Percentiles rank a stretch among this genome's conserved stretches.
phyloP scores from a whole-genome alignment of 1,140 invertebrate genomes.

The Rhyacophila brunnea region DNA sequence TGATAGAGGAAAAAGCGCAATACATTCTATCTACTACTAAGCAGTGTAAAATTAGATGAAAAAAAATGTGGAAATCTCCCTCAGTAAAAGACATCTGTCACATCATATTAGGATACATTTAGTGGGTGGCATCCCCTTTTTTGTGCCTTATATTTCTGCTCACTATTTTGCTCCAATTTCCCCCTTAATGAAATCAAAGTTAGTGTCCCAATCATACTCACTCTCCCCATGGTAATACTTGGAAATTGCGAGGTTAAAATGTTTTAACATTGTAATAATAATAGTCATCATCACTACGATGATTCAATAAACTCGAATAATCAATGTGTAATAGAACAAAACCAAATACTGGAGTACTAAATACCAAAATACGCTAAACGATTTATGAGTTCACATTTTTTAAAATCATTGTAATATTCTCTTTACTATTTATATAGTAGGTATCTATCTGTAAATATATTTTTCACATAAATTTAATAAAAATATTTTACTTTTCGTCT shows the following conservation, averaged over 20 bases:
- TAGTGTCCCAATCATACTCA: conserved; percentile 15
- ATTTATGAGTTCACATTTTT: no score
- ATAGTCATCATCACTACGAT: neutral
- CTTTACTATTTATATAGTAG: no score
- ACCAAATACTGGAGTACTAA: no score
- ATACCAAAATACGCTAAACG: no score
- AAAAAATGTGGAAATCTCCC: conserved; percentile 26
- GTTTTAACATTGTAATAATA: neutral
- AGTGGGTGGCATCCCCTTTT: conserved; percentile 20
- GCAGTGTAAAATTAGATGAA: conserved; percentile 24
- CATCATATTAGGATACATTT: conserved; percentile 25
- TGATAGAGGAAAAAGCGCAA: conserved; percentile 6
- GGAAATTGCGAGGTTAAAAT: no score
- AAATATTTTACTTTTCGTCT: no score
- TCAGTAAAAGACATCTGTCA: conserved; percentile 28
- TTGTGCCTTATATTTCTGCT: conserved; percentile 1
- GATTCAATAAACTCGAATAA: neutral
- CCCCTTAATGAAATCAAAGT: conserved; percentile 31
- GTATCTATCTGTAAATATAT: no score
- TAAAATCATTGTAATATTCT: no score
- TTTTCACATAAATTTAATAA: no score
- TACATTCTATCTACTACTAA: conserved; percentile 15
- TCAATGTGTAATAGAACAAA: neutral
- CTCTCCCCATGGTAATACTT: neutral
- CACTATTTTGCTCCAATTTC: conserved; percentile 14